Evolutionary conservation across 1,140 invertebrate genomes (phyloP), one percentile per base, ranked within the genome.

Genomic region (Listronotus oregonensis): DNA sequence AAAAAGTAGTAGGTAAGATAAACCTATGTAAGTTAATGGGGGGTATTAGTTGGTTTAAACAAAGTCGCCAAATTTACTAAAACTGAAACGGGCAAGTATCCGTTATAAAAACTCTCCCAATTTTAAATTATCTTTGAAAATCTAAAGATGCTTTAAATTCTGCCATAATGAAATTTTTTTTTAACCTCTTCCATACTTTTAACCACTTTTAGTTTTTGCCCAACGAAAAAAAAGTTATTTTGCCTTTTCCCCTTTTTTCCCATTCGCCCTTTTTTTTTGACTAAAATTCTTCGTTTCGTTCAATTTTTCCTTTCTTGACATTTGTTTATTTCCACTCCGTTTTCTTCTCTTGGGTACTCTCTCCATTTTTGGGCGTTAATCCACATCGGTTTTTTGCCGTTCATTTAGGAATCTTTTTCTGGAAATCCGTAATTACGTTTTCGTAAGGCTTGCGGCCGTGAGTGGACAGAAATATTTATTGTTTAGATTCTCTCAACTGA

Each of bases 241-340:
- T 49, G 86, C 86, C 74, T 88, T 84, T 74, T 89, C 87, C 21
- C 87, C 64, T 88, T 81, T 68, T 82, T 76, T 90, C 89, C 86
- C 89, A 89, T 72, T 90, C 86, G 40, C 89, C 89, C 37, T 87
- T 82, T 69, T n/a, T n/a, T 89, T 82, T 74, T 90, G 88, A 73
- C 88, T 83, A 37, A 90, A 90, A 39, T 86, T 87, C 69, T 87
- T 86, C 65, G 85, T 80, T 50, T 84, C 83, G 80, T 81, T 44
- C 78, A 54, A 78, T 81, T 61, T 82, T 69, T 12, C 79, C 73
- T 14, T 47, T 66, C 21, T 72, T 56, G 4, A 69, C 74, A n/a
- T 71, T 71, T 8, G 47, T 71, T 72, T 27, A 76, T 70, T 37
- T 73, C 70, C n/a, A 57, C 15, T 68, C 63, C 1, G 61, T 61